Base-by-base conservation (phyloP, 2,797 vertebrate species). In the Lindbergichthys nudifrons region DNA sequence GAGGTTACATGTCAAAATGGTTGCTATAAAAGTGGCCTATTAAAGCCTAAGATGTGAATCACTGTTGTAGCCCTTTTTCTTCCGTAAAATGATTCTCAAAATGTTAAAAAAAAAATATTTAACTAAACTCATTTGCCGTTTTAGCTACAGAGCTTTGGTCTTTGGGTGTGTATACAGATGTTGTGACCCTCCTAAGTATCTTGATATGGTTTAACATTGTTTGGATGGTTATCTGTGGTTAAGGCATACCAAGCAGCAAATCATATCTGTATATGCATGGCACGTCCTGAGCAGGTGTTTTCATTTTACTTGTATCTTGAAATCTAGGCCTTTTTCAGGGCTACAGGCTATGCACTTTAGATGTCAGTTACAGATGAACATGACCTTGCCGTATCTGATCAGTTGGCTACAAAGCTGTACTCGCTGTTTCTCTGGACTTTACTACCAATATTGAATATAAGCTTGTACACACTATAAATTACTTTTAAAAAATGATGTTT, bases 131-230 rank as follows among this genome's bases (percentile, higher is more conserved):
- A 36, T 36, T 36, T 36, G 32, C 32, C 32, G 2, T 6, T 36
- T 36, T 9, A 36, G 32, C 32, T 36, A 9, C 32, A 36, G 7
- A 36, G 6, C 6, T 36, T 36, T 73, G 36, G 48, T 16, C 46
- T 75, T 41, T 70, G 45, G 75, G 70, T 71, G 51, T 77, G 30
- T 26, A 70, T 47, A 65, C 51, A 51, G 32, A 76, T 51, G 46
- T 66, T 69, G 23, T 76, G 65, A 26, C 53, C 36, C 41, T 6
- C 2, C 19, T 47, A 73, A 71, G 53, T 57, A 78, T 73, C n/a
- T 73, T 63, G 59, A 52, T 77, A 58, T 36, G 19, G 61, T 73
- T 72, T 65, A 74, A 11, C 36, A 23, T 70, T 81, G 43, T 74
- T 60, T 63, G 41, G 16, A 70, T n/a, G 45, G 58, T 36, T 77